Conservation (phyloP, 2,888 invertebrate species). For the Thereva unica region DNA sequence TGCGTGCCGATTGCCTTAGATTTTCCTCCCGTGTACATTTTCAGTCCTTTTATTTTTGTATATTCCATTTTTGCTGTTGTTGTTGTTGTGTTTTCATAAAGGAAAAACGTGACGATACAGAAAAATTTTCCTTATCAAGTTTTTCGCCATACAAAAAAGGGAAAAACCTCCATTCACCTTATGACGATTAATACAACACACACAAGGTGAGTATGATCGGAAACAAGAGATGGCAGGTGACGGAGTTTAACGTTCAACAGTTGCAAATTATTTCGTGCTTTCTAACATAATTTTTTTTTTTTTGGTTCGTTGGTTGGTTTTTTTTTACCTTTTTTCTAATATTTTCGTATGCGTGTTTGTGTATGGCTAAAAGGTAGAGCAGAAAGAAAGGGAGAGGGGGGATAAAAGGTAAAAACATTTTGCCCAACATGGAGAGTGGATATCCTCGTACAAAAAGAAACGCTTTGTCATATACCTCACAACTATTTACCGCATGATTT, state of each 20-base stretch:
- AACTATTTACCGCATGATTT: too few species aligned
- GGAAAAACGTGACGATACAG: slow-evolving; percentile 12
- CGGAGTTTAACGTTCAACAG: slow-evolving; percentile 8
- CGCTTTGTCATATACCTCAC: too few species aligned
- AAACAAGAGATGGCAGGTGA: slow-evolving; percentile 12
- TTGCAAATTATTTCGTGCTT: background rate
- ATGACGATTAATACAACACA: slow-evolving; percentile 18
- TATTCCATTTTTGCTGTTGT: background rate
- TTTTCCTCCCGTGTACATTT: background rate
- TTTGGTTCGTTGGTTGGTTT: too few species aligned
- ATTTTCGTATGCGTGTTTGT: too few species aligned
- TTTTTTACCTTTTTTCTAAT: too few species aligned
- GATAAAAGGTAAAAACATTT: too few species aligned
- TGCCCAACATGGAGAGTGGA: too few species aligned
- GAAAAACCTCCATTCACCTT: slow-evolving; percentile 17
- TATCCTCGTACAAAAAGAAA: too few species aligned
- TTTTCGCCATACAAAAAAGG: background rate
- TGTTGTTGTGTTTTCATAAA: slow-evolving; percentile 1
- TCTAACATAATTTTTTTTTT: slow-evolving; percentile 2
- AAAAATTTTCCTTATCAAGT: slow-evolving; percentile 10
- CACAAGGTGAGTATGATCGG: slow-evolving; percentile 15
- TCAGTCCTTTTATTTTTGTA: slow-evolving; percentile 24
- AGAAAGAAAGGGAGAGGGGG: too few species aligned
- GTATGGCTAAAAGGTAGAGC: too few species aligned
- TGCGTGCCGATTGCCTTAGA: too few species aligned